Evolutionary conservation across 2,888 invertebrate genomes (phyloP), one percentile per base, ranked within the genome.

Genomic region (Synanthedon vespiformis): DNA sequence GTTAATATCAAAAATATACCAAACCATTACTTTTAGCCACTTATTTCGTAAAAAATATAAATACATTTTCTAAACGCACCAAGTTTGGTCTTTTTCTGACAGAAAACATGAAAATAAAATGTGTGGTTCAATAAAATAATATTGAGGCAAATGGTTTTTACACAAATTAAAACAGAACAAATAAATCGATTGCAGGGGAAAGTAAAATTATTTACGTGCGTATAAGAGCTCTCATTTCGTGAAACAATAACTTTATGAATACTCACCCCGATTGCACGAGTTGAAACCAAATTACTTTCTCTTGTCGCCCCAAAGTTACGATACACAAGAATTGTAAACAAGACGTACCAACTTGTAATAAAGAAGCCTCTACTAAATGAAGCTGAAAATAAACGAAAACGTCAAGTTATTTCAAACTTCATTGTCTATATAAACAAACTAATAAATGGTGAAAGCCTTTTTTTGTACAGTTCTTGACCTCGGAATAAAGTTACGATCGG

Each of bases 331-430:
- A 55, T 52, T 51, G 74, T 74, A 80, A 81, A 81, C 74, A 80
- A 72, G 68, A 64, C 62, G 61, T 69, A 34, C 34, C 34, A 34
- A 34, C 34, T 34, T 34, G 34, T 34, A 34, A 34, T 34, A 65
- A 65, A 71, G 66, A 67, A 65, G 60, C 65, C 63, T 73, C 73
- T 68, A 69, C 73, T 68, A 69, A 80, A 78, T 74, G 70, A 75
- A 79, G 80, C 76, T 72, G 72, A 72, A 68, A 80, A 80, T 80
- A 77, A 79, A 77, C 72, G 64, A 65, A 74, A 76, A 74, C 64
- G 71, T 69, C 71, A 67, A 73, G 64, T 69, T 68, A 64, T 63
- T 34, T 56, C 67, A 65, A 77, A 79, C 73, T 81, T 75, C 70
- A 73, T 68, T 70, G 69, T 67, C 77, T 72, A 67, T 61, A 78